Evolutionary conservation across 2,888 invertebrate species (phyloP).

Genomic region (Agonum fuliginosum): DNA sequence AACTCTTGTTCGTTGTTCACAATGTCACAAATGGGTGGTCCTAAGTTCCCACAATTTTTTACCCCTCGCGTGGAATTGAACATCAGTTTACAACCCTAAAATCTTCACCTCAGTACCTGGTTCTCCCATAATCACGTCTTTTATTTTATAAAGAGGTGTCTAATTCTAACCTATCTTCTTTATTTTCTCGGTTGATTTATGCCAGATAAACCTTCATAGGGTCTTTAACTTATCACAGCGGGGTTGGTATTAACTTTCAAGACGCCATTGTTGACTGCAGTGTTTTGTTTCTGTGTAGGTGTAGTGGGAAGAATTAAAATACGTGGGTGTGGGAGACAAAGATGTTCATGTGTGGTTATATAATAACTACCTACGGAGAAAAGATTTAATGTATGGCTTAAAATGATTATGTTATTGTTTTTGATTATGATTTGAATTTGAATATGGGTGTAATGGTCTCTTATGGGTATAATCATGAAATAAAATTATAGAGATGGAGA

Average conservation of each 20-base stretch:
- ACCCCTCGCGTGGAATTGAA: neutral
- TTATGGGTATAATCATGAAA: conserved; percentile 30
- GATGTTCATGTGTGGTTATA: conserved; percentile 37
- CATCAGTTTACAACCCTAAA: neutral
- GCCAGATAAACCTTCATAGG: neutral
- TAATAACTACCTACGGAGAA: conserved; percentile 38
- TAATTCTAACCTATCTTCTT: neutral
- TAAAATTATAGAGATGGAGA: conserved; percentile 12
- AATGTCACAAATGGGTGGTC: conserved; percentile 22
- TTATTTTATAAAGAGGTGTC: conserved; percentile 36
- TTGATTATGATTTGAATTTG: conserved; percentile 39
- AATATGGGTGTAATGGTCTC: conserved; percentile 16
- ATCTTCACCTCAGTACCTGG: conserved; percentile 13
- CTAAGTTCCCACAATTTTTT: neutral
- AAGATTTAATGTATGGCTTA: conserved; percentile 31
- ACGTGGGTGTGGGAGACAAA: conserved; percentile 30
- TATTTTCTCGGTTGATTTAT: conserved; percentile 32
- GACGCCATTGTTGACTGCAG: conserved; percentile 20
- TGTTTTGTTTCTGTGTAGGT: conserved; percentile 29
- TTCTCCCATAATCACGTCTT: conserved; percentile 25
- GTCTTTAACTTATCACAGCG: conserved; percentile 13
- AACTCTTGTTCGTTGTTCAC: no score
- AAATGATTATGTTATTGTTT: conserved; percentile 46
- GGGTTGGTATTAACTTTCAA: conserved; percentile 35
- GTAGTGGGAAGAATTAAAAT: conserved; percentile 42